Conservation (phyloP, 2,113 vertebrate species). For the Equus quagga region DNA sequence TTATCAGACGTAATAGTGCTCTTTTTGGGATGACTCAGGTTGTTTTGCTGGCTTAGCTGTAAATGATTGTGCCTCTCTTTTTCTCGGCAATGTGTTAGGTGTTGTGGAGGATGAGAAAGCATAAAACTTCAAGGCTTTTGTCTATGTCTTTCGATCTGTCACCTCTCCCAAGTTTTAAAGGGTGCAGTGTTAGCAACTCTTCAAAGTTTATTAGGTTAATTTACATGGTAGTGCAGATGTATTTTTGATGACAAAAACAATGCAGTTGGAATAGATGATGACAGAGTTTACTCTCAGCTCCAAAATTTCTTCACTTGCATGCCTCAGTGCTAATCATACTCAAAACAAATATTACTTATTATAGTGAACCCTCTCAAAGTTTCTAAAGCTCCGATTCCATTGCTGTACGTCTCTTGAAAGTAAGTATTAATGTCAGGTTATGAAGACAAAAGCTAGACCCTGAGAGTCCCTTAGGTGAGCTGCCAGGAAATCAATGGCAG, state of each 20-base stretch:
- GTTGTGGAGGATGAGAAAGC: background rate
- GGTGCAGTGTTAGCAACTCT: background rate
- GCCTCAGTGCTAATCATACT: background rate
- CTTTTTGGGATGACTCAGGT: background rate
- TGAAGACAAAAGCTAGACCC: constrained; percentile 13
- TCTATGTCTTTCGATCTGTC: background rate
- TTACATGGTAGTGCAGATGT: background rate
- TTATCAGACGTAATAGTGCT: constrained; percentile 17
- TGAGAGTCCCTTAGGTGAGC: background rate
- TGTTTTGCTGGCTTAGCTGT: constrained; percentile 3
- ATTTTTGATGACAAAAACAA: constrained; percentile 11
- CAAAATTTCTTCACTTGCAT: background rate
- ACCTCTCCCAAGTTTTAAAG: background rate
- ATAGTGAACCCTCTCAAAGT: background rate
- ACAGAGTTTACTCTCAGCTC: background rate
- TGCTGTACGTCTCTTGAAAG: background rate
- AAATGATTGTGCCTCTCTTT: background rate
- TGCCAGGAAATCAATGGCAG: constrained; percentile 50
- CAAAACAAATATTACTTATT: background rate
- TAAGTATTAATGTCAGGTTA: background rate
- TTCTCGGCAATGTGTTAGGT: background rate
- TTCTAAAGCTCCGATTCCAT: background rate
- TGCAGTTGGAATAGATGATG: background rate
- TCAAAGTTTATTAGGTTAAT: background rate
- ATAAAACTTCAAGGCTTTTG: background rate